These are phyloP conservation scores for Acanthosepion pharaonis DNA, from an alignment of 2,888 invertebrate genomes.

Conservation along the genomic window DNA sequence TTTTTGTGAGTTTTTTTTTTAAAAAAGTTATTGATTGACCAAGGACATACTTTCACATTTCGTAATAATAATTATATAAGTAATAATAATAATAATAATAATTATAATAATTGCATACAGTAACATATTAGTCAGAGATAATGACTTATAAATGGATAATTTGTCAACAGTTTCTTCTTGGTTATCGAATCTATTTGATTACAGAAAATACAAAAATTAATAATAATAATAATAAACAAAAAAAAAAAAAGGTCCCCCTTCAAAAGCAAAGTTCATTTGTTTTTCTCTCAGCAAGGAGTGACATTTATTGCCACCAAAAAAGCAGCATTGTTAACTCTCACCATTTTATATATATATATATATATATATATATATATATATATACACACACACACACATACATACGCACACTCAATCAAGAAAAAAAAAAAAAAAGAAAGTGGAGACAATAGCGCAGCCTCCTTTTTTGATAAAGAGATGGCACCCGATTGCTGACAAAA, in stretches of 20 bases:
- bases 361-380: constrained; percentile 34
- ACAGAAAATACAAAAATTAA: constrained; percentile 10
- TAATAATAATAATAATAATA: neutral
- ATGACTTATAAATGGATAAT: constrained; percentile 8
- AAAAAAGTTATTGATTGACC: neutral
- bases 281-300: neutral
- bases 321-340: neutral
- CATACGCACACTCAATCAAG: neutral
- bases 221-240: neutral
- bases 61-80: neutral
- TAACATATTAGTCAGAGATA: constrained; percentile 15
- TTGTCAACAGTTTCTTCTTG: constrained; percentile 20
- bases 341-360: neutral
- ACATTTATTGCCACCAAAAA: neutral
- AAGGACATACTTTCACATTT: constrained; percentile 33
- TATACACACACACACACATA: neutral
- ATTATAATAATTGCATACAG: constrained; percentile 15
- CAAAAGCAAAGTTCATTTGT: constrained; percentile 8
- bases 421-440: neutral
- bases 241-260: neutral
- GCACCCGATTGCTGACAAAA: neutral
- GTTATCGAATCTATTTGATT: constrained; percentile 33
- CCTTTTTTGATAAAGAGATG: neutral
- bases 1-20: neutral
- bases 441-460: neutral